Conservation (phyloP, 2,797 vertebrate species). For the Lepus townsendii region DNA sequence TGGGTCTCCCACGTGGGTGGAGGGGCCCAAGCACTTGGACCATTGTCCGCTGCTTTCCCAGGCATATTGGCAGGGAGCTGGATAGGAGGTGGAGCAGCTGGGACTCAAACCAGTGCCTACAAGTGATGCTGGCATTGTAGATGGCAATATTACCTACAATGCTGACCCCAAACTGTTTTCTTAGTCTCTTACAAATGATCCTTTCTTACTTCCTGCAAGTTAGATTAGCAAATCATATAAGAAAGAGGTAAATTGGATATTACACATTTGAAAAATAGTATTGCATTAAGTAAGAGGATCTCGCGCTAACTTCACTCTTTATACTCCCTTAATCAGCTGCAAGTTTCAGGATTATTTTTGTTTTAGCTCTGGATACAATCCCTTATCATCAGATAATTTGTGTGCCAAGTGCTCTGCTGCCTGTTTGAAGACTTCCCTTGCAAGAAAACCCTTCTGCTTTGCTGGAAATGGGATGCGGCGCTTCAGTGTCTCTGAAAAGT, state of each 20-base stretch:
- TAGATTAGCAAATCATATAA: neutral
- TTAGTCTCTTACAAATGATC: neutral
- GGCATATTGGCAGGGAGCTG: too few relatives aligned
- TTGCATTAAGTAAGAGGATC: neutral
- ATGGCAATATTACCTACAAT: too few relatives aligned
- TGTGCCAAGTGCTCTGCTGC: neutral
- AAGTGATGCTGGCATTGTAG: too few relatives aligned
- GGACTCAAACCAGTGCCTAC: too few relatives aligned
- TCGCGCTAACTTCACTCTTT: neutral
- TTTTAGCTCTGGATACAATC: neutral
- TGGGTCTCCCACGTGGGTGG: too few relatives aligned
- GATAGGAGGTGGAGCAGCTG: too few relatives aligned
- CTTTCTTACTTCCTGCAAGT: neutral
- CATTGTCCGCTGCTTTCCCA: too few relatives aligned
- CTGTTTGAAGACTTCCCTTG: slow-evolving; percentile 8
- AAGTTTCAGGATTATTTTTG: slow-evolving; percentile 37
- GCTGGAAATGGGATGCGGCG: neutral
- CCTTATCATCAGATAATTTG: neutral
- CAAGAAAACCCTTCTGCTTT: neutral
- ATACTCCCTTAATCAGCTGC: neutral
- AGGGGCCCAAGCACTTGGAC: too few relatives aligned
- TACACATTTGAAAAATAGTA: slow-evolving; percentile 33
- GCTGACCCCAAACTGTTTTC: neutral
- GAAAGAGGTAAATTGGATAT: slow-evolving; percentile 29
- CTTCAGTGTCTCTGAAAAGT: neutral